Conservation (phyloP, 1,140 invertebrate species). For the Cyrtorhinus lividipennis region DNA sequence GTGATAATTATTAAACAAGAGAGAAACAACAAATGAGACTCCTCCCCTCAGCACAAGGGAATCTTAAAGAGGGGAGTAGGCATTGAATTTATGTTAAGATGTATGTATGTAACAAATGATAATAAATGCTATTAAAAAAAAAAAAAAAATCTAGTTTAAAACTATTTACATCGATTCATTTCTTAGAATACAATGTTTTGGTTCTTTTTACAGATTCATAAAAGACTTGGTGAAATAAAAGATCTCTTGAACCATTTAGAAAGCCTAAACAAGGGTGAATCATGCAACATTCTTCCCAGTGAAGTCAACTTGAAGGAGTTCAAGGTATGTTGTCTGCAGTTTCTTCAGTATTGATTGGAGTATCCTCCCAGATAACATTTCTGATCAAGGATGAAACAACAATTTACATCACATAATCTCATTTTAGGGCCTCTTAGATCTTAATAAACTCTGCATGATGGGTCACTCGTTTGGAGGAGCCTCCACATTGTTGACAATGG, state of each 20-base stretch:
- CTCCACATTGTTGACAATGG: slow-evolving; percentile 39
- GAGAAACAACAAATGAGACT: no score
- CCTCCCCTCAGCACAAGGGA: no score
- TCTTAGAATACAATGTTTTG: background rate
- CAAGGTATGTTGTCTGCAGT: slow-evolving; percentile 25
- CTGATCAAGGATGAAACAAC: no score
- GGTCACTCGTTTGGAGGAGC: slow-evolving; percentile 57
- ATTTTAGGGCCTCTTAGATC: slow-evolving; percentile 39
- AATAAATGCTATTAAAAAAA: no score
- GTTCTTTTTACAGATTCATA: slow-evolving; percentile 29
- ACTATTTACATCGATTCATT: no score
- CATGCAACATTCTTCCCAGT: slow-evolving; percentile 39
- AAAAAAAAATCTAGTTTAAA: no score
- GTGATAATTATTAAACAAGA: no score
- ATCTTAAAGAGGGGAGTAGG: no score
- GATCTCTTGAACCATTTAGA: slow-evolving; percentile 38
- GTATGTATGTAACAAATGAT: no score
- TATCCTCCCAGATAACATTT: no score
- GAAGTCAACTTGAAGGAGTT: slow-evolving; percentile 29
- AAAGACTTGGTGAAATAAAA: slow-evolving; percentile 38
- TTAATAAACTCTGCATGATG: slow-evolving; percentile 36
- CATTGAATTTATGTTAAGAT: no score
- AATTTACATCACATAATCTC: no score
- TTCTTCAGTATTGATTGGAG: background rate
- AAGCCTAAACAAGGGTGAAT: slow-evolving; percentile 36